Evolutionary conservation across 2,888 invertebrate species (phyloP), one percentile per base, ranked within the genome.

Genomic region (Caenorhabditis sp.): DNA sequence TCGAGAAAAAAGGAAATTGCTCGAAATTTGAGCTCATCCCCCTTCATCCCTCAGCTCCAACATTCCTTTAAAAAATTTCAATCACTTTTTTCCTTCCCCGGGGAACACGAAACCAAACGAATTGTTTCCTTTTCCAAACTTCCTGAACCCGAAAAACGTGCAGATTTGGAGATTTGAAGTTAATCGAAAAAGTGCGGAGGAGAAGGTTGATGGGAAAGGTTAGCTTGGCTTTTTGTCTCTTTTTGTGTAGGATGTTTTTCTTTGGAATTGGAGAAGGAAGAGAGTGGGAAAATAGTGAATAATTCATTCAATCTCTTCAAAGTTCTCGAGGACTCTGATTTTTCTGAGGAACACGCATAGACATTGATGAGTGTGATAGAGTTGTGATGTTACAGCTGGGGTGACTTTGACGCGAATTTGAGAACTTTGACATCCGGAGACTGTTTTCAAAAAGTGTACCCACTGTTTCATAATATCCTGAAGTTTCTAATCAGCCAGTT

Each of bases 41-140:
- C 24, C 31, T 31, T 31, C 26, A 16, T 64, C 19, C 10, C 5
- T n/a, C 24, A 35, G 35, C 51, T 54, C 54, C 38, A 24, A 38
- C 28, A 47, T 59, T 49, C 14, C n/a, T n/a, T n/a, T n/a, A n/a
- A n/a, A 54, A 58, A 22, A 31, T 70, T 70, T 47, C 70, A 70
- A 70, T 70, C 70, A 70, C 59, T 70, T 70, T 22, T 7, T 31
- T 68, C 24, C 38, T 47, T 59, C 70, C 70, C 70, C 28, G 35
- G 70, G 70, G 70, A 63, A 63, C 63, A 19, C 26, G 14, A 41
- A 26, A 44, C 38, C 24, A 70, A 70, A 70, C 70, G 49, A 66
- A 64, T 44, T 63, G 26, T 44, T 44, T 26, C 28, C 10, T 38
- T 38, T 16, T 28, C 12, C 16, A 47, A 22, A 22, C 54, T 24